Evolutionary conservation across 2,888 invertebrate species (phyloP).

Genomic region (Emmelina monodactyla): DNA sequence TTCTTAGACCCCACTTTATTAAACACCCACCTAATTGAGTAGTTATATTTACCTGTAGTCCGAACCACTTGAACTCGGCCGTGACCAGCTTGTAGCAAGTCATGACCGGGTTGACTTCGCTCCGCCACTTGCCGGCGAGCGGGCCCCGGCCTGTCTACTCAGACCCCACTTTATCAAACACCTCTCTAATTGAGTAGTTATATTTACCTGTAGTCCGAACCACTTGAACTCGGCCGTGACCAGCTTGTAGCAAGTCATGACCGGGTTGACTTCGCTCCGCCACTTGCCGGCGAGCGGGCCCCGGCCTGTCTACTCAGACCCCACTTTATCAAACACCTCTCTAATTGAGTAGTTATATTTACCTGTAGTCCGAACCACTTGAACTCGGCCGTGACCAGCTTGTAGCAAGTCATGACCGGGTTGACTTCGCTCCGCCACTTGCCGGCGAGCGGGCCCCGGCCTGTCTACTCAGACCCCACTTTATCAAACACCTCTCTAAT

Average conservation of each 20-base stretch:
- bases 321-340: too few species aligned
- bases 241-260: slow-evolving; percentile 98
- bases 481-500: too few species aligned
- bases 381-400: slow-evolving; percentile 96
- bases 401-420: slow-evolving; percentile 98
- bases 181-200: too few species aligned
- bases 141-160: slow-evolving; percentile 94
- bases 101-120: slow-evolving; percentile 86
- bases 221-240: slow-evolving; percentile 98
- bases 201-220: slow-evolving; percentile 92
- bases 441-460: slow-evolving; percentile 86
- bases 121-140: slow-evolving; percentile 82
- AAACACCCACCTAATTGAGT: too few species aligned
- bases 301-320: slow-evolving; percentile 90
- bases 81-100: slow-evolving; percentile 98
- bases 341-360: too few species aligned
- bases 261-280: slow-evolving; percentile 80
- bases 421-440: slow-evolving; percentile 81
- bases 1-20: too few species aligned
- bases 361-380: slow-evolving; percentile 97
- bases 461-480: slow-evolving; percentile 92
- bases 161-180: too few species aligned
- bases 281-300: slow-evolving; percentile 88
- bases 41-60: slow-evolving; percentile 84
- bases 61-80: slow-evolving; percentile 98